A percentile compares a stretch with the other conserved stretches of the same genome.
phyloP scores from a whole-genome alignment of 2,113 vertebrate species.

The Calypte anna region DNA sequence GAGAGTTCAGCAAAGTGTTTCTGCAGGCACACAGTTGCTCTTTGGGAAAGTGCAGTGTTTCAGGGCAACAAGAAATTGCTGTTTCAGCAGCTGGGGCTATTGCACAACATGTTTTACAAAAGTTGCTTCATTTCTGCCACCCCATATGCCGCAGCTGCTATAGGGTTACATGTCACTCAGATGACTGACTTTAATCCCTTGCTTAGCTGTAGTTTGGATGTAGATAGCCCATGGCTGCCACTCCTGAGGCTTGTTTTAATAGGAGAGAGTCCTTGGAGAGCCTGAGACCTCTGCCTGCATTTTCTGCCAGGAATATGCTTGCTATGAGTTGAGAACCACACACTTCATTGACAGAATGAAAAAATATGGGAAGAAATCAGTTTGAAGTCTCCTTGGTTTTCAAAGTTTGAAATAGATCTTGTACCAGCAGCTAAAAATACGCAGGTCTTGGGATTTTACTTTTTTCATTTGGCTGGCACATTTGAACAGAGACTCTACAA shows the following conservation, averaged over 20 bases:
- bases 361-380: neutral
- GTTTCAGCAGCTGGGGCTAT: neutral
- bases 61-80: neutral
- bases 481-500: neutral
- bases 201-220: neutral
- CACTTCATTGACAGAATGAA: neutral
- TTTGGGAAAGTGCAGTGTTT: neutral
- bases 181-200: neutral
- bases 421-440: neutral
- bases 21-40: neutral
- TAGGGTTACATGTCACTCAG: neutral
- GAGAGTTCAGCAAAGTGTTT: neutral
- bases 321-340: neutral
- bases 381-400: neutral
- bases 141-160: neutral
- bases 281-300: neutral
- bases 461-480: neutral
- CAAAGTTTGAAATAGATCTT: neutral
- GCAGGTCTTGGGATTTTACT: fast-evolving
- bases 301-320: neutral
- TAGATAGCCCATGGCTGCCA: neutral
- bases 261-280: neutral
- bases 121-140: neutral
- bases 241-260: neutral
- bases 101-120: neutral